Conservation (phyloP, 2,888 invertebrate genomes). For the Eupithecia insigniata region DNA sequence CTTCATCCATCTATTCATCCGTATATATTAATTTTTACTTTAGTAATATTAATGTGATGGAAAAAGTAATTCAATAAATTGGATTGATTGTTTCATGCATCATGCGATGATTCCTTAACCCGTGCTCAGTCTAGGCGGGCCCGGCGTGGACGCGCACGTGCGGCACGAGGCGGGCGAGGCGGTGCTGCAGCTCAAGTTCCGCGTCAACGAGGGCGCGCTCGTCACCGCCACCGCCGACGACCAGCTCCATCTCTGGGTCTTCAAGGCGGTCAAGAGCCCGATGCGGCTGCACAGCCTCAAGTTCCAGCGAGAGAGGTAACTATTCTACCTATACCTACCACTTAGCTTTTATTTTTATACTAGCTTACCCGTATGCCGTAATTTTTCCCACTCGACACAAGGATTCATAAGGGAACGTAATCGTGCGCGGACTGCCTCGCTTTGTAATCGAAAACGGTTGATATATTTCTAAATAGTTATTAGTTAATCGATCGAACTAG, state of each 20-base stretch:
- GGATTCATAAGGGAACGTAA: neutral
- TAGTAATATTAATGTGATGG: too few relatives aligned
- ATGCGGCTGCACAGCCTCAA: slow-evolving; percentile 98
- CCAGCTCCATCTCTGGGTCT: slow-evolving; percentile 98
- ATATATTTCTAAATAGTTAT: too few relatives aligned
- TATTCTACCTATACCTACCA: neutral
- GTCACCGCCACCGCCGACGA: slow-evolving; percentile 98
- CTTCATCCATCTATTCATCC: too few relatives aligned
- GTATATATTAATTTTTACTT: too few relatives aligned
- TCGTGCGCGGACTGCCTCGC: neutral
- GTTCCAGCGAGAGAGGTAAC: slow-evolving; percentile 97
- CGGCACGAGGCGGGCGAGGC: slow-evolving; percentile 92
- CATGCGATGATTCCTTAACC: slow-evolving; percentile 57
- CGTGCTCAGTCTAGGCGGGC: slow-evolving; percentile 92
- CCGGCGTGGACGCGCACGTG: slow-evolving; percentile 98
- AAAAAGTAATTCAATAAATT: too few relatives aligned
- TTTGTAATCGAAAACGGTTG: neutral
- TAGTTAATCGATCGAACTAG: neutral
- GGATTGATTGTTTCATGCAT: neutral
- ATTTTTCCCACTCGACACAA: neutral
- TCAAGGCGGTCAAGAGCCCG: slow-evolving; percentile 93
- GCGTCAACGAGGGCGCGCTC: slow-evolving; percentile 98
- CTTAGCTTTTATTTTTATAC: neutral
- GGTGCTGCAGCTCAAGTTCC: slow-evolving; percentile 96
- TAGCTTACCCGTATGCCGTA: neutral